Evolutionary conservation across 2,797 vertebrate species (phyloP), one percentile per base, ranked within the genome.

Genomic region (Glyptemys insculpta): DNA sequence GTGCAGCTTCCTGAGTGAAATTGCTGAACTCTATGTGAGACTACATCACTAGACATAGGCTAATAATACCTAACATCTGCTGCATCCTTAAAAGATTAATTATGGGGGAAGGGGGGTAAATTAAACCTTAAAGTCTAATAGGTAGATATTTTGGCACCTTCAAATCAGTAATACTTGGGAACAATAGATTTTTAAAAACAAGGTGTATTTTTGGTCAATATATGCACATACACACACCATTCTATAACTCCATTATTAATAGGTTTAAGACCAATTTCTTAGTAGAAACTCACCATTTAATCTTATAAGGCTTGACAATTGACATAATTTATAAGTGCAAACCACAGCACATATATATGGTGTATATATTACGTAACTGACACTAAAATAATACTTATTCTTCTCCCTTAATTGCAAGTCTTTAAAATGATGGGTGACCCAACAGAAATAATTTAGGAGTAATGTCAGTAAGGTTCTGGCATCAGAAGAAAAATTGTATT

Each of bases 271-370:
- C 88, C 88, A 72, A 65, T 49, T 81, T 88, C 90, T 95, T 91
- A 89, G 86, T 12, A 92, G 91, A 96, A 97, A 95, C 95, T 93
- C 88, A 62, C 90, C 91, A 89, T 81, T 97, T 97, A 95, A 96
- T 92, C 81, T 97, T 87, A 94, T 94, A 92, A 91, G 85, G 52
- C 91, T 96, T 97, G 97, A 97, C 95, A 96, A 87, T 97, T 97
- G 97, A 97, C 94, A 96, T 94, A 97, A 87, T 95, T 96, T 96
- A 92, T 92, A 97, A 96, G 97, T 91, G 94, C 72, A 89, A 94
- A 93, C 89, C 92, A 72, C 62, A 87, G 96, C 95, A 79, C 95
- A 93, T 95, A 96, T 97, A 95, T 95, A 96, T 91, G 95, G 94
- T 85, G 94, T 97, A 44, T 93, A 96, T 97, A 96, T 93, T 92